phyloP scores from a whole-genome alignment of 2,888 invertebrate species.

The Diplolepis rosae region DNA sequence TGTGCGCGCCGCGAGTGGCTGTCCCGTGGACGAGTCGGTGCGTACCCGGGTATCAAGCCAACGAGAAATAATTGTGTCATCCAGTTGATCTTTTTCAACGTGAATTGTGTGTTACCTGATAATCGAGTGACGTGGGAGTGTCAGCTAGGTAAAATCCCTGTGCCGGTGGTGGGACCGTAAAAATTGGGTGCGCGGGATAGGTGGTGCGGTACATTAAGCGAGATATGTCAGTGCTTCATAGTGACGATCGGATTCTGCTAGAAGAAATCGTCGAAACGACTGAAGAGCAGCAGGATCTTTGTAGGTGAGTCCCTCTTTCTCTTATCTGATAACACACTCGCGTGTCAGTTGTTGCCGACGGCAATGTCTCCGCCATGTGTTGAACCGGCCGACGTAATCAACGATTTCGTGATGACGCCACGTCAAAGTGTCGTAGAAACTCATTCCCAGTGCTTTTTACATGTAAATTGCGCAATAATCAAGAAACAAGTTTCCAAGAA shows the following conservation, averaged over 20 bases:
- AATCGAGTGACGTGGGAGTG: background rate
- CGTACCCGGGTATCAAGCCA: slow-evolving; percentile 42
- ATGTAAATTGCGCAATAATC: background rate
- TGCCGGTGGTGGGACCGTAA: slow-evolving; percentile 35
- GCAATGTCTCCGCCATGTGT: slow-evolving; percentile 39
- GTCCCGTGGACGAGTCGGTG: slow-evolving; percentile 72
- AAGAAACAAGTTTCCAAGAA: too few relatives aligned
- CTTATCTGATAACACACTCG: slow-evolving; percentile 48
- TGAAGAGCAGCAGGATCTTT: slow-evolving; percentile 72
- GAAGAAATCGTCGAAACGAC: slow-evolving; percentile 76
- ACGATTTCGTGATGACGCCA: slow-evolving; percentile 8
- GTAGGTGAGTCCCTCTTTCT: slow-evolving; percentile 61
- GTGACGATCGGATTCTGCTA: slow-evolving; percentile 75
- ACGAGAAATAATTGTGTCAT: background rate
- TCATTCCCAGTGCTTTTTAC: background rate
- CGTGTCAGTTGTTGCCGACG: slow-evolving; percentile 37
- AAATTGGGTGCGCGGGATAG: slow-evolving; percentile 41
- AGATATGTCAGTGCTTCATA: slow-evolving; percentile 77
- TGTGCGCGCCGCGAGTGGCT: slow-evolving; percentile 73
- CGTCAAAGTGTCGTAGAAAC: slow-evolving; percentile 13
- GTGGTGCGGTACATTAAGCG: slow-evolving; percentile 49
- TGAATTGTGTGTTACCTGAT: slow-evolving; percentile 8
- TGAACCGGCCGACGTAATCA: slow-evolving; percentile 2
- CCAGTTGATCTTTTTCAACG: background rate
- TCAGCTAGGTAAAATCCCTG: slow-evolving; percentile 10